Evolutionary conservation across 2,888 invertebrate species (phyloP).

Genomic region (Trachelus tabidus): DNA sequence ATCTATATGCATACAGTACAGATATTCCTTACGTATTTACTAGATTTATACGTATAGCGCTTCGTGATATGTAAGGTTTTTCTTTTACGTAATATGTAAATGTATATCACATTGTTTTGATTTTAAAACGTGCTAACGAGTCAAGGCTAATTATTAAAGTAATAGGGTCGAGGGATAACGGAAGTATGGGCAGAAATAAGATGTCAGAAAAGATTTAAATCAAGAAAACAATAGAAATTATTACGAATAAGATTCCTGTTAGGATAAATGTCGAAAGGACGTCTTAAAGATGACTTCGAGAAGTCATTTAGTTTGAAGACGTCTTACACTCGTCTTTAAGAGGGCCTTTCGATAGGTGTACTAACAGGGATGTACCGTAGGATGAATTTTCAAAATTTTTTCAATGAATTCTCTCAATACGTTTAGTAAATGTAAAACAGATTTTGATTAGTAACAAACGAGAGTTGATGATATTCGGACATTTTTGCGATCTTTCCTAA

Average conservation of each 20-base stretch:
- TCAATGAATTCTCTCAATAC: neutral
- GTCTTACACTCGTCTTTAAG: too few species aligned
- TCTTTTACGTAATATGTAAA: slow-evolving; percentile 10
- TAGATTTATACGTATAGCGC: slow-evolving; percentile 7
- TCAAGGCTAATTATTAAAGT: slow-evolving; percentile 1
- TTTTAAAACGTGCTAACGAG: slow-evolving; percentile 10
- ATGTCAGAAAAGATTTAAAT: neutral
- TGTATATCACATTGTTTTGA: slow-evolving; percentile 18
- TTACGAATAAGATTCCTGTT: neutral
- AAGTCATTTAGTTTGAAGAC: neutral
- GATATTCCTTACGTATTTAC: neutral
- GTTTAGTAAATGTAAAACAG: neutral
- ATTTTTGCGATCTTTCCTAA: neutral
- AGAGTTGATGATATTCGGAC: neutral
- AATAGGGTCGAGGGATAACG: neutral
- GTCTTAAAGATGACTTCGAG: too few species aligned
- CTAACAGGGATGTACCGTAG: too few species aligned
- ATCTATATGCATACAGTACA: neutral
- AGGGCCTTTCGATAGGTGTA: too few species aligned
- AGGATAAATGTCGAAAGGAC: too few species aligned
- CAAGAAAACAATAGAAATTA: neutral
- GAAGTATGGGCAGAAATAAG: neutral
- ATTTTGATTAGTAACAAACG: neutral
- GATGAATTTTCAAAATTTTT: too few species aligned
- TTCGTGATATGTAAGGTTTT: slow-evolving; percentile 10